Base-by-base conservation (phyloP, 1,140 invertebrate species). In the Nomia melanderi region DNA sequence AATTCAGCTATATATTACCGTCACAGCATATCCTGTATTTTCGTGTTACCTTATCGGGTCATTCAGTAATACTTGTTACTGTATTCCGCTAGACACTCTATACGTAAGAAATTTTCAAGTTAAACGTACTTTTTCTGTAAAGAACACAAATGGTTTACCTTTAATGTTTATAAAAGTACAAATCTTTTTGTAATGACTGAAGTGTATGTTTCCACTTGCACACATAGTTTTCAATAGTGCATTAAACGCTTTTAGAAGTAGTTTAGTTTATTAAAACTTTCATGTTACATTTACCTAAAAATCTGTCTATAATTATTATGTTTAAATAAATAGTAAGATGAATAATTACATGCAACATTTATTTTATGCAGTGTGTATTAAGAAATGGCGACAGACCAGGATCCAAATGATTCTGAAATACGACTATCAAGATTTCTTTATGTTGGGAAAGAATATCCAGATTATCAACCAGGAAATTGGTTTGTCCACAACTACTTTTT, bases 381-480 rank as follows among this genome's bases (percentile, higher is more conserved):
- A 70, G 59, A 84, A 66, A 85, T 85, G 83, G 81, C 78, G 20
- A 39, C 25, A 33, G 69, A 75, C 14, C 72, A 77, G 44, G 77
- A 82, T 77, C 41, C 71, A 33, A 79, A 80, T 71, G 78, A 73
- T 33, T 77, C 83, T 62, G 85, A 90, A 39, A 67, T 77, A 77
- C 91, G 91, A 33, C 78, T 94, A 57, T 89, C 84, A 50, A 89
- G 93, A 59, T 94, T 90, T 83, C 83, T 94, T 14, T 93, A 93
- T 54, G 90, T 93, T 75, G 94, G 94, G 14, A 93, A 93, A 87
- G 93, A 94, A 82, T 84, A 91, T 60, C 92, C 93, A 1, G 92
- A 92, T 72, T 94, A 94, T 81, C 93, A 92, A 70, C 93, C 94
- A 73, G 93, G 93, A 64, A 92, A 93, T 81, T 94, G 93, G 93